Percentiles rank a stretch among this genome's conserved stretches.
These are phyloP conservation scores for Pachyuromys duprasi DNA, from an alignment of 2,797 vertebrate genomes.

Conservation along the genomic window DNA sequence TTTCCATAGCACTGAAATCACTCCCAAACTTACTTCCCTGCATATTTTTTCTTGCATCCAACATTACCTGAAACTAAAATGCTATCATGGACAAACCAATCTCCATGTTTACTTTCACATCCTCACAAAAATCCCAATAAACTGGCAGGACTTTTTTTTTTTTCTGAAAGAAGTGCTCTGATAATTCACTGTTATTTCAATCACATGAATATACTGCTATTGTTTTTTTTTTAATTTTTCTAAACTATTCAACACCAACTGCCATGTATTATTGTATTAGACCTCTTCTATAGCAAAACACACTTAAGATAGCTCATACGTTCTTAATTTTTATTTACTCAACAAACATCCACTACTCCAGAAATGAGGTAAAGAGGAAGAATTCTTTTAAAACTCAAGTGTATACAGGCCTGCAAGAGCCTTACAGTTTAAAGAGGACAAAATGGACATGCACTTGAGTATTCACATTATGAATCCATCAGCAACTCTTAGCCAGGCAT, in stretches of 20 bases:
- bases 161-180: background rate
- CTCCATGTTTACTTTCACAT: constrained; percentile 9
- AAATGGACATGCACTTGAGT: constrained; percentile 1
- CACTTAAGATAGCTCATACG: background rate
- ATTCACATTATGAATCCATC: background rate
- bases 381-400: background rate
- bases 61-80: constrained; percentile 31
- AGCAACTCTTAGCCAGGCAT: constrained; percentile 16
- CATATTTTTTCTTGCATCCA: background rate
- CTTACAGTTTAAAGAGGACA: background rate
- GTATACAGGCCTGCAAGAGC: background rate
- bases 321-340: background rate
- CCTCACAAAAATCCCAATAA: constrained; percentile 41
- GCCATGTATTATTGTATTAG: background rate
- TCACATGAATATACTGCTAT: background rate
- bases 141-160: constrained; percentile 39
- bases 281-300: background rate
- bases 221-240: constrained; percentile 15
- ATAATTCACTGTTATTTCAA: constrained; percentile 41
- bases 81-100: background rate
- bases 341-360: constrained; percentile 16
- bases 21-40: background rate
- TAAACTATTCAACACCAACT: constrained; percentile 27
- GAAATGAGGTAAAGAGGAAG: background rate
- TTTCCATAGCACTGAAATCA: constrained; percentile 53